A percentile compares a stretch with the other conserved stretches of the same genome.
These are phyloP conservation scores for Tupiocoris notatus DNA, from an alignment of 2,888 invertebrate genomes.

Conservation along the genomic window DNA sequence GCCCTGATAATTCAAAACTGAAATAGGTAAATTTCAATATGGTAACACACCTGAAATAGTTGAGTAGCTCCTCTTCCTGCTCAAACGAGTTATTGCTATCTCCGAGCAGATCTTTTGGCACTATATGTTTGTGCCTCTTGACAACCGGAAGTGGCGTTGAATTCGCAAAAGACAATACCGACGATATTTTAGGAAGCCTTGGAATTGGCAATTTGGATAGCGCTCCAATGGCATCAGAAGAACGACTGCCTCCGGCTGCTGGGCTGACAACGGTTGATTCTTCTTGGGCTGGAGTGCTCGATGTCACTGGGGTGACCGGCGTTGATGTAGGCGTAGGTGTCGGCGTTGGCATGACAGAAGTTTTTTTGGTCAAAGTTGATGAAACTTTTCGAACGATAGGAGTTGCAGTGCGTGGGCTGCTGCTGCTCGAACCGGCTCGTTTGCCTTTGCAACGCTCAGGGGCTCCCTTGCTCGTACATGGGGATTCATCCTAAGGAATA, in stretches of 20 bases:
- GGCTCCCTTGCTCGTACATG: constrained; percentile 41
- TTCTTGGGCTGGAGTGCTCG: constrained; percentile 1
- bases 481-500: constrained; percentile 30
- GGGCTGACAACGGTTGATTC: constrained; percentile 15
- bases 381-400: constrained; percentile 22
- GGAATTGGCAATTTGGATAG: constrained; percentile 38
- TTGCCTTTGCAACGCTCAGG: constrained; percentile 47
- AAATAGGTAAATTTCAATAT: no score
- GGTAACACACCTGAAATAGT: constrained; percentile 66
- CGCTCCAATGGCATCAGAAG: constrained; percentile 1
- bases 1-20: background rate
- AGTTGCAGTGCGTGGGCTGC: constrained; percentile 12
- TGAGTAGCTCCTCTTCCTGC: constrained; percentile 79
- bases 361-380: constrained; percentile 7
- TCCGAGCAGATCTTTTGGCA: constrained; percentile 42
- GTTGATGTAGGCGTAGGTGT: constrained; percentile 15
- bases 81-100: constrained; percentile 68
- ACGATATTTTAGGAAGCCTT: constrained; percentile 33
- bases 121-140: constrained; percentile 38
- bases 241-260: background rate
- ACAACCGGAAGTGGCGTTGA: constrained; percentile 5
- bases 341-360: background rate
- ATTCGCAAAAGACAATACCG: background rate
- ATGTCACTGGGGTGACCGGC: constrained; percentile 18
- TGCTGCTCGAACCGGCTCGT: constrained; percentile 25